Conservation (phyloP, 2,888 invertebrate genomes). For the Anthophora plumipes region DNA sequence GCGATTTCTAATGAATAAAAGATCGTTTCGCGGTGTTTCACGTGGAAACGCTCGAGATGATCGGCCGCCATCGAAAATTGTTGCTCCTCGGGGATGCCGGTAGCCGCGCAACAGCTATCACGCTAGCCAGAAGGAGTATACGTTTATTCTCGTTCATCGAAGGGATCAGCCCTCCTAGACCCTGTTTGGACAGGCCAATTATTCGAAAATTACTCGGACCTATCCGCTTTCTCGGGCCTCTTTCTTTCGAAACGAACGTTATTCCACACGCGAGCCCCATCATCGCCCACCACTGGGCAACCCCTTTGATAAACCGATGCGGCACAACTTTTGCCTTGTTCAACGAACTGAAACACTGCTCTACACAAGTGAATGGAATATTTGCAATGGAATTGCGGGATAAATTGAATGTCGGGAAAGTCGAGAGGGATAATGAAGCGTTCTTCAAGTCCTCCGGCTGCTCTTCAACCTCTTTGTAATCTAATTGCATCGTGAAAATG, state of each 20-base stretch:
- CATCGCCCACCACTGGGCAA: conserved; percentile 60
- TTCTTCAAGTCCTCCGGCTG: too few species aligned
- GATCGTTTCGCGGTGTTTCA: conserved; percentile 38
- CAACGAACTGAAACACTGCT: not conserved
- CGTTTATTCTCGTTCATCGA: conserved; percentile 55
- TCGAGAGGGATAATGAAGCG: too few species aligned
- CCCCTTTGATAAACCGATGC: conserved; percentile 59
- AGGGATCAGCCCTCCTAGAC: conserved; percentile 67
- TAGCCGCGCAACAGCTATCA: conserved; percentile 65
- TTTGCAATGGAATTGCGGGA: too few species aligned
- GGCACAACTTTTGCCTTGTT: not conserved
- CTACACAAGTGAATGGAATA: not conserved
- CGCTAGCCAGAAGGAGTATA: conserved; percentile 68
- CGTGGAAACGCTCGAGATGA: conserved; percentile 48
- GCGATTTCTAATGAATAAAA: conserved; percentile 66
- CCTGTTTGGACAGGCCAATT: conserved; percentile 65
- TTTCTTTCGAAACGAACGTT: conserved; percentile 70
- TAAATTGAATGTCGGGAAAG: too few species aligned
- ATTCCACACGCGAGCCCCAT: conserved; percentile 70
- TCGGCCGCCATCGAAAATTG: conserved; percentile 67
- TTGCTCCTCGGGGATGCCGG: conserved; percentile 59
- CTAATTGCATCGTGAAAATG: too few species aligned
- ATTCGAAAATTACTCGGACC: conserved; percentile 71
- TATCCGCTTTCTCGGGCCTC: conserved; percentile 61
- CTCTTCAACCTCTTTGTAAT: too few species aligned